Conservation (phyloP, 2,797 vertebrate species). For the Cheracebus regulus region DNA sequence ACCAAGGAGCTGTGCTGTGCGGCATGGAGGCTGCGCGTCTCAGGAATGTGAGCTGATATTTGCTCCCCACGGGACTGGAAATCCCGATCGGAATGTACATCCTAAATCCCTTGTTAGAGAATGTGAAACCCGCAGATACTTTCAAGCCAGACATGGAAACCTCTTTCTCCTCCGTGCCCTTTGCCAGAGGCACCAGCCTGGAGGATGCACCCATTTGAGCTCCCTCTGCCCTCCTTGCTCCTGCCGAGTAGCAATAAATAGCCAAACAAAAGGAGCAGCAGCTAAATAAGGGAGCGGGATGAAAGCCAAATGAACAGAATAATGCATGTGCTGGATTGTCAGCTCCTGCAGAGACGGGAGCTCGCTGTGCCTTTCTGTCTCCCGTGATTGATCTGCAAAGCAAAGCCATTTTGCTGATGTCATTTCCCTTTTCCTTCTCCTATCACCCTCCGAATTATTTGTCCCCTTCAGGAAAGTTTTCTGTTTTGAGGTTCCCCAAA, state of each 20-base stretch:
- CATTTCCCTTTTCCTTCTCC: conserved; percentile 8
- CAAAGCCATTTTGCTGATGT: not conserved
- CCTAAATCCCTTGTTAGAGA: conserved; percentile 53
- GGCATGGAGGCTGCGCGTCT: not conserved
- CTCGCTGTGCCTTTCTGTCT: not conserved
- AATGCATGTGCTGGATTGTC: not conserved
- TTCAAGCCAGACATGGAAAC: not conserved
- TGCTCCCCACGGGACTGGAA: conserved; percentile 62
- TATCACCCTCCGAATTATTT: not conserved
- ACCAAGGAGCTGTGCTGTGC: not conserved
- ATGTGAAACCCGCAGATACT: not conserved
- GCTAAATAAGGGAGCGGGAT: not conserved
- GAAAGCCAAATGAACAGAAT: conserved; percentile 30
- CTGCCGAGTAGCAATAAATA: not conserved
- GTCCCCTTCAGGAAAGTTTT: not conserved
- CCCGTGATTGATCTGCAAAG: not conserved
- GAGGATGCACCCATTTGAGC: not conserved
- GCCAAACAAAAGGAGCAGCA: conserved; percentile 34
- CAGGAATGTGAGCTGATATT: conserved; percentile 64
- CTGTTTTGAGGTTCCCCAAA: not conserved
- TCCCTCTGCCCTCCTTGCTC: not conserved
- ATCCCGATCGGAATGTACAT: conserved; percentile 73
- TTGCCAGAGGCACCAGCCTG: not conserved
- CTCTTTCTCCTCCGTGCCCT: not conserved
- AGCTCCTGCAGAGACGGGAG: not conserved